Percentiles rank a stretch among this genome's conserved stretches.
Conservation (phyloP, 2,113 vertebrate species). For the Acrocephalus kingi region DNA sequence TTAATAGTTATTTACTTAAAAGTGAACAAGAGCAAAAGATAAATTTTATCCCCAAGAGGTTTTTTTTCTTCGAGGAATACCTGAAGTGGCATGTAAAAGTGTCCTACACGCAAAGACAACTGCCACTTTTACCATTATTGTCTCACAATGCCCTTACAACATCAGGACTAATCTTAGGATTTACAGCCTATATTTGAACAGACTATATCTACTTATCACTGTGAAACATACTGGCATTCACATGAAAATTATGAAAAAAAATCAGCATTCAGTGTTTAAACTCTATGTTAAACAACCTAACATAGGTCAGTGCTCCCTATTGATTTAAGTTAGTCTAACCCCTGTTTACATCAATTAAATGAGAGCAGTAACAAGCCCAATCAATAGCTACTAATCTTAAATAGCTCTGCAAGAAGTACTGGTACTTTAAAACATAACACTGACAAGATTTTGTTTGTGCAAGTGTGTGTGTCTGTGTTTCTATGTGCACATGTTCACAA, state of each 20-base stretch:
- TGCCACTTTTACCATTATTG: not conserved
- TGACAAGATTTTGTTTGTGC: not conserved
- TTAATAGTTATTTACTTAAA: not conserved
- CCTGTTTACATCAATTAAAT: slow-evolving; percentile 17
- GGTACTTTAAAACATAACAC: not conserved
- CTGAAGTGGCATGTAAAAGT: not conserved
- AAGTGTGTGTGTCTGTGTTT: no score
- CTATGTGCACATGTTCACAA: fast-evolving
- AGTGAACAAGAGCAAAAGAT: not conserved
- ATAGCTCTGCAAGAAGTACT: slow-evolving; percentile 13
- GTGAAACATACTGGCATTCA: not conserved
- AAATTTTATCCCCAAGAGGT: not conserved
- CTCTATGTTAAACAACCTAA: not conserved
- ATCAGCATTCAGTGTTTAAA: not conserved
- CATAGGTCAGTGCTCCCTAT: slow-evolving; percentile 3
- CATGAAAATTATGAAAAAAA: not conserved
- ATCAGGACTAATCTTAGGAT: not conserved
- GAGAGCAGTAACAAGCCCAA: not conserved
- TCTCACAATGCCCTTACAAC: not conserved
- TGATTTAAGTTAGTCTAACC: slow-evolving; percentile 28
- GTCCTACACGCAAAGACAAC: not conserved
- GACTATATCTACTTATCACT: not conserved
- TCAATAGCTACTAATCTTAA: slow-evolving; percentile 58
- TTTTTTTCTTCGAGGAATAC: not conserved
- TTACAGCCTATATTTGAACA: not conserved